Conservation (phyloP, 2,797 vertebrate genomes). For the Coregonus sp. region DNA sequence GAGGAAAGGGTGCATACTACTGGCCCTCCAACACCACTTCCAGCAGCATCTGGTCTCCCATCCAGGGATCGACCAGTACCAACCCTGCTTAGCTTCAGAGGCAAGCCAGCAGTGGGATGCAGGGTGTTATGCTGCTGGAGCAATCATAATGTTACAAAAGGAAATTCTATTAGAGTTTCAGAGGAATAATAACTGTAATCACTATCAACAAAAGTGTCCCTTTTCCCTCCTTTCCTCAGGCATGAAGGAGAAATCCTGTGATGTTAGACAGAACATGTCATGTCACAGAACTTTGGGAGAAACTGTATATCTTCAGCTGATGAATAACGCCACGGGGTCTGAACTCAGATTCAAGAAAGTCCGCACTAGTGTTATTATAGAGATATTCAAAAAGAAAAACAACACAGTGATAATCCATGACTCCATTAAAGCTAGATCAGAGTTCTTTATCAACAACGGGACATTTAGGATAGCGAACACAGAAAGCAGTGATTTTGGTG, state of each 20-base stretch:
- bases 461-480: constrained; percentile 42
- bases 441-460: constrained; percentile 32
- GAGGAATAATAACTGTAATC: background rate
- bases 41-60: too few species aligned
- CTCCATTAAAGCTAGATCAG: background rate
- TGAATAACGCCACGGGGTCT: background rate
- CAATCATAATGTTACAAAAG: too few species aligned
- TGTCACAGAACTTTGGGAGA: constrained; percentile 18
- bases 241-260: background rate
- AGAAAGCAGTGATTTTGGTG: constrained; percentile 18
- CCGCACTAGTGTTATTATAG: fast-evolving
- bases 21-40: too few species aligned
- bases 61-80: too few species aligned
- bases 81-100: too few species aligned
- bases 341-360: fast-evolving
- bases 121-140: too few species aligned
- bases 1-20: too few species aligned
- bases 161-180: background rate
- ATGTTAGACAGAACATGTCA: background rate
- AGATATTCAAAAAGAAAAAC: fast-evolving
- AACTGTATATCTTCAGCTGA: constrained; percentile 21
- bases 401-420: fast-evolving
- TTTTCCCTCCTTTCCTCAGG: constrained; percentile 7
- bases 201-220: background rate
- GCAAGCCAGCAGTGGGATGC: too few species aligned